Percentiles rank a stretch among this genome's conserved stretches.
These are phyloP conservation scores for Noctua janthe DNA, from an alignment of 2,888 invertebrate species.

Conservation along the genomic window DNA sequence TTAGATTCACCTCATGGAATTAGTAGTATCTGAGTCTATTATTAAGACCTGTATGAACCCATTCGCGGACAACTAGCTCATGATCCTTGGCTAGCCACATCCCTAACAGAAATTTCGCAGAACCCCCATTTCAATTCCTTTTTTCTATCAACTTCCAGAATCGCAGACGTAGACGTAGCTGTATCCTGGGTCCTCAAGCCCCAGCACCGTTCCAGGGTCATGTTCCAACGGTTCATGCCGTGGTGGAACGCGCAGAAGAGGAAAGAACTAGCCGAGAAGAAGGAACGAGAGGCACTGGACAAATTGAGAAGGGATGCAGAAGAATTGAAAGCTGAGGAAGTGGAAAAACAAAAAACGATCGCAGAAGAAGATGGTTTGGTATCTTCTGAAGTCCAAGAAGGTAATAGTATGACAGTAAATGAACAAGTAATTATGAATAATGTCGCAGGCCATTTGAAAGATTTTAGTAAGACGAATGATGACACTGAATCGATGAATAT, in stretches of 20 bases:
- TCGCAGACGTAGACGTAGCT: constrained; percentile 86
- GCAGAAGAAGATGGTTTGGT: not conserved
- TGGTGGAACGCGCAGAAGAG: constrained; percentile 86
- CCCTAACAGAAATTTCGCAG: not conserved
- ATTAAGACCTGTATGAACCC: not conserved
- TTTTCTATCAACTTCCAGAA: constrained; percentile 76
- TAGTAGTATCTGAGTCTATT: not conserved
- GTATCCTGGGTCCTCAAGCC: constrained; percentile 89
- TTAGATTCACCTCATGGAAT: not conserved
- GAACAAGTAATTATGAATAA: constrained; percentile 9
- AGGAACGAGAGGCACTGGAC: constrained; percentile 71
- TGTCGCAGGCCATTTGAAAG: not conserved
- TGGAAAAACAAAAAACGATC: not conserved
- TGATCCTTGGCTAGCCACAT: not conserved
- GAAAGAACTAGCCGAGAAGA: constrained; percentile 82
- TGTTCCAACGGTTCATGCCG: constrained; percentile 89
- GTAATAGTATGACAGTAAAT: not conserved
- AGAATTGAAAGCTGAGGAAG: constrained; percentile 22
- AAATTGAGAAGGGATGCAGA: constrained; percentile 51
- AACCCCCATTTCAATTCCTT: not conserved
- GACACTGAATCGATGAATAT: constrained; percentile 9
- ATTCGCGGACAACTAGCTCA: not conserved
- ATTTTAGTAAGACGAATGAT: not conserved
- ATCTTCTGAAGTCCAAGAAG: not conserved
- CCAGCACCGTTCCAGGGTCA: constrained; percentile 86